Base-by-base conservation (phyloP, 2,888 invertebrate species). In the Scelioninae gen. 2 region DNA sequence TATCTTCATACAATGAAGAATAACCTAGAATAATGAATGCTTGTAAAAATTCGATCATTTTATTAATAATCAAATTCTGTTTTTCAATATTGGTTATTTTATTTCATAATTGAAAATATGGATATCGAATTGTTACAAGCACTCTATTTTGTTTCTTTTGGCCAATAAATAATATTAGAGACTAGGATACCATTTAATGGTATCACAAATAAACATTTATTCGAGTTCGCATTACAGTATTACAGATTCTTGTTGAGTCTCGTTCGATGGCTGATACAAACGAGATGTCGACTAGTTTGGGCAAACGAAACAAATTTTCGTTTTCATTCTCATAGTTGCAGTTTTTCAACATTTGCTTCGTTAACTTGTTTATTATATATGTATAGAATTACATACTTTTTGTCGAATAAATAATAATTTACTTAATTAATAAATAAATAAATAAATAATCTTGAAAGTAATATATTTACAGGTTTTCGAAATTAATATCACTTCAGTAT, bases 1-100 rank as follows among this genome's bases (percentile, higher is more conserved):
- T 73, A 78, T 75, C 72, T 76, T 76, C 76, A 71, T 73, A 78
- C 74, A 76, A 78, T 80, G 79, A 79, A 80, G 76, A 77, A 78
- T 67, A 75, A 72, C 63, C 77, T 79, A 77, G n/a, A n/a, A 73
- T 71, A 50, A 67, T 73, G 71, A 57, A 45, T 60, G 60, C 61
- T 69, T 61, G 6, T 53, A 46, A 60, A 55, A 69, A 61, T 61
- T 53, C 46, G 55, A 61, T 18, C 6, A n/a, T 31, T 65, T 35
- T 10, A 37, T 46, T 18, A 6, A 31, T 7, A n/a, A 18, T n/a
- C 2, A 48, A 5, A 43, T 57, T 43, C 11, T 11, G 9, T 18
- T 41, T 43, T n/a, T n/a, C n/a, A n/a, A n/a, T n/a, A n/a, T n/a
- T n/a, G n/a, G n/a, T n/a, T n/a, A n/a, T 4, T 52, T 48, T 15